Evolutionary conservation across 2,113 vertebrate species (phyloP).

Genomic region (Cichladusa arquata): DNA sequence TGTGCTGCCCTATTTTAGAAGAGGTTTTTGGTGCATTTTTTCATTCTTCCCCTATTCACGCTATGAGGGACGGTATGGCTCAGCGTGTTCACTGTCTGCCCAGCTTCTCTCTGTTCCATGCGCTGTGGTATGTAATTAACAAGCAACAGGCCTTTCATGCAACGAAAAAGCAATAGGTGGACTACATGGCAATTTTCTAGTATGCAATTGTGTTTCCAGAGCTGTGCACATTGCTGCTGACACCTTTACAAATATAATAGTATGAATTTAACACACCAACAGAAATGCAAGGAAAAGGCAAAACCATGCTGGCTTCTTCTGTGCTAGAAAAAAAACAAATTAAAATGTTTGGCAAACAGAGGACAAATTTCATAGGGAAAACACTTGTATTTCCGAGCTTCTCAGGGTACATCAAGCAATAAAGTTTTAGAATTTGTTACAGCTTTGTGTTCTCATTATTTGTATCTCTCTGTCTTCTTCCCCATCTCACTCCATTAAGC

Average conservation of each 20-base stretch:
- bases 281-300: slow-evolving; percentile 39
- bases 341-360: slow-evolving; percentile 63
- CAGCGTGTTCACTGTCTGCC: neutral
- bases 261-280: slow-evolving; percentile 34
- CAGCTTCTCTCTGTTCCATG: slow-evolving; percentile 29
- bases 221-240: slow-evolving; percentile 52
- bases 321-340: slow-evolving; percentile 45
- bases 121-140: slow-evolving; percentile 50
- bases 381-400: slow-evolving; percentile 26
- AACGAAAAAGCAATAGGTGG: slow-evolving; percentile 48
- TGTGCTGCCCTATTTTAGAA: neutral
- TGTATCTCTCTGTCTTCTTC: slow-evolving; percentile 23
- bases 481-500: neutral
- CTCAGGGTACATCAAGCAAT: slow-evolving; percentile 31
- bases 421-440: slow-evolving; percentile 47
- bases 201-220: slow-evolving; percentile 51
- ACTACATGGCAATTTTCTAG: slow-evolving; percentile 41
- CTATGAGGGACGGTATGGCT: neutral
- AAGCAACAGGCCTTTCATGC: slow-evolving; percentile 6
- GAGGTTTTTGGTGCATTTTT: slow-evolving; percentile 9
- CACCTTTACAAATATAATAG: slow-evolving; percentile 26
- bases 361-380: slow-evolving; percentile 4
- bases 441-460: slow-evolving; percentile 16
- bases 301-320: slow-evolving; percentile 39
- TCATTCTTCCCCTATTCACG: neutral